phyloP scores from a whole-genome alignment of 2,797 vertebrate genomes.

The Siniperca undulata region DNA sequence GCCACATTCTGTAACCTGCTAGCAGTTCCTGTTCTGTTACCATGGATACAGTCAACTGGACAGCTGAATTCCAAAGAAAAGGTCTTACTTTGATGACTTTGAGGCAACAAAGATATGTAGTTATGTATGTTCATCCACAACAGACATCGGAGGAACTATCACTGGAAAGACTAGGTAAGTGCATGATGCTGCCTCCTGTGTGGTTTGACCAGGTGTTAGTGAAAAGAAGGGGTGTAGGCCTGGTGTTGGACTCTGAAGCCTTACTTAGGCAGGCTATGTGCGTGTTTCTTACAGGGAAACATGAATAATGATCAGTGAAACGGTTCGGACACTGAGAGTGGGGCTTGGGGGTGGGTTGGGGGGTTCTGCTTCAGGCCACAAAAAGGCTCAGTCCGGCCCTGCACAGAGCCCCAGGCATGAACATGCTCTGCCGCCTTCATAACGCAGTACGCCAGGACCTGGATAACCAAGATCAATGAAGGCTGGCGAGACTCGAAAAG shows the following conservation, averaged over 20 bases:
- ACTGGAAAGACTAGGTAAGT: background rate
- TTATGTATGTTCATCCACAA: background rate
- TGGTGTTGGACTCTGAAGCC: background rate
- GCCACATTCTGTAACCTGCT: background rate
- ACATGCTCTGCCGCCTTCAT: background rate
- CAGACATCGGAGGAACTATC: background rate
- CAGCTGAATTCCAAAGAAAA: too few species aligned
- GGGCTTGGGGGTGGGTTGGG: background rate
- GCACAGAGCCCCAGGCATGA: constrained; percentile 5
- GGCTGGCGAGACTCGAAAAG: constrained; percentile 14
- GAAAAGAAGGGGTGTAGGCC: too few species aligned
- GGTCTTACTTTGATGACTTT: background rate
- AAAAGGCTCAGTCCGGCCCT: background rate
- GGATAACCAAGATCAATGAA: background rate
- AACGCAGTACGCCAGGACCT: background rate
- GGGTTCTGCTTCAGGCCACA: background rate
- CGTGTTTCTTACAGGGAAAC: background rate
- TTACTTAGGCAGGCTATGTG: background rate
- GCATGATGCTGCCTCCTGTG: too few species aligned
- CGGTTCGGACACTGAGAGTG: background rate
- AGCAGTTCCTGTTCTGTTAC: constrained; percentile 16
- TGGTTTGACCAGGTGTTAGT: background rate
- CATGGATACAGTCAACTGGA: constrained; percentile 23
- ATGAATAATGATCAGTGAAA: background rate
- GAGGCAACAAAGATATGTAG: background rate